Evolutionary conservation across 2,797 vertebrate genomes (phyloP).

Genomic region (Petrocephalus sullivani): DNA sequence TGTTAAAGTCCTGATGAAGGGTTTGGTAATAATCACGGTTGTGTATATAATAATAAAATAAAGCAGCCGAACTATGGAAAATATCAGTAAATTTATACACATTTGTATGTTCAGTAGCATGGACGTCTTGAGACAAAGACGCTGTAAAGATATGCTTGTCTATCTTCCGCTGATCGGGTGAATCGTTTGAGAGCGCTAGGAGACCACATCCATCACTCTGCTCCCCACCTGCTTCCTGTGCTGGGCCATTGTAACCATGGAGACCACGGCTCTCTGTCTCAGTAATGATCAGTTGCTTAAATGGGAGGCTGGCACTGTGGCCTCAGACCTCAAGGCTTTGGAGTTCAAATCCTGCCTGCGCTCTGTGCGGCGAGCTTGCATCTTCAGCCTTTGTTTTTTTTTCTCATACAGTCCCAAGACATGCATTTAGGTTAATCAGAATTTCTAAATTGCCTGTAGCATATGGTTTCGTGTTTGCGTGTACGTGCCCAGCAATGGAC

Average conservation of each 20-base stretch:
- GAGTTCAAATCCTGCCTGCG: background rate
- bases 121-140: background rate
- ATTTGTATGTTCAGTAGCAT: background rate
- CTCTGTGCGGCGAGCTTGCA: background rate
- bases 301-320: background rate
- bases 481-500: background rate
- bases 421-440: background rate
- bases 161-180: background rate
- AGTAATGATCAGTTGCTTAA: conserved; percentile 1
- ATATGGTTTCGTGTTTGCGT: background rate
- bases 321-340: background rate
- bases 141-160: background rate
- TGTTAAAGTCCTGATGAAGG: background rate
- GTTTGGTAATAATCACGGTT: background rate
- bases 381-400: background rate
- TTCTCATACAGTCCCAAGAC: background rate
- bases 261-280: background rate
- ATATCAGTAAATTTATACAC: background rate
- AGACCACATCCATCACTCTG: background rate
- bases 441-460: background rate
- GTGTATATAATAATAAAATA: background rate
- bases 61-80: background rate
- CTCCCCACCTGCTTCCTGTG: background rate
- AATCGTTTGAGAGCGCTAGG: background rate
- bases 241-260: background rate